Base-by-base conservation (phyloP, 2,888 invertebrate species). In the Arrhopalites spinosus region DNA sequence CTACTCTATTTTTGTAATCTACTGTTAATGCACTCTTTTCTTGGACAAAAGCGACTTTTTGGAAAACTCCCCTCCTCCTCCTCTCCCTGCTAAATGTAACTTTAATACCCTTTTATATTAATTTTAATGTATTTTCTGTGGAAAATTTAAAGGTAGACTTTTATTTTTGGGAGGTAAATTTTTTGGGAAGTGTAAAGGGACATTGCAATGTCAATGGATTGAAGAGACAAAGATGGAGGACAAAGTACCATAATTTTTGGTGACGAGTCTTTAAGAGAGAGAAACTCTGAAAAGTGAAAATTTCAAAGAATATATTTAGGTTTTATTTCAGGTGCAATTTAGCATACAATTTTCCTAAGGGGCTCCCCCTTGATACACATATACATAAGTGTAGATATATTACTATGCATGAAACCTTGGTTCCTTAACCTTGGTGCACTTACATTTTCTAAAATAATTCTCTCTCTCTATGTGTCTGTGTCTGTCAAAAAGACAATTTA, bases 361-460 rank as follows among this genome's bases (percentile, higher is more conserved):
- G 13, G 13, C 23, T 53, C 53, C 20, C 5, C n/a, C 53, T 53
- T 53, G 1, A 15, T 2, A 7, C n/a, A n/a, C n/a, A n/a, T n/a
- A 15, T 2, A 7, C n/a, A n/a, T 53, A n/a, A n/a, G n/a, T 53
- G 5, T 53, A 7, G 17, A 20, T 53, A 17, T n/a, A 53, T 2
- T 20, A 11, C 3, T 59, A 27, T 63, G 36, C 25, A 59, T 47
- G 11, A 66, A 61, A 66, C 72, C 72, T 75, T 76, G 69, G 78
- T 78, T 76, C 78, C 74, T 78, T 78, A 76, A 78, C 78, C 78
- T 78, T 78, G 78, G 76, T 59, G 66, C 74, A 74, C 77, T 77
- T 77, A 69, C 50, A 70, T 53, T 70, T 56, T 70, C 70, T 50
- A 50, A 50, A 50, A 3, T 50, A 50, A 50, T 50, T 50, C 50